phyloP scores from a whole-genome alignment of 2,113 vertebrate genomes.

The Piprites chloris region DNA sequence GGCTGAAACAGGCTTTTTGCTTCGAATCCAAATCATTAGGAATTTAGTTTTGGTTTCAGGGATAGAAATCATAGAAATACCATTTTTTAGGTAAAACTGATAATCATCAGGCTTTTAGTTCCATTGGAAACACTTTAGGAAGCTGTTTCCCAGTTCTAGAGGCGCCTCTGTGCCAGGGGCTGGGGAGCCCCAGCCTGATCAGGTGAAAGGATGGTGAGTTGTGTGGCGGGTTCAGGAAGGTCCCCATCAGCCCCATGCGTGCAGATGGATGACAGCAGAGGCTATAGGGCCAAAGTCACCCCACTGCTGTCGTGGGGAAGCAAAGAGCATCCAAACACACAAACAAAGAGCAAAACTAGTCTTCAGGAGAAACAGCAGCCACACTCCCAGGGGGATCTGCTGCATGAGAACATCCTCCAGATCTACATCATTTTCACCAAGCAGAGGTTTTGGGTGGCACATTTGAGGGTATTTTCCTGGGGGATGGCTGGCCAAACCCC shows the following conservation, averaged over 20 bases:
- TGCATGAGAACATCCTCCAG: neutral
- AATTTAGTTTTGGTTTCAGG: neutral
- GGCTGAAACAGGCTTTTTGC: neutral
- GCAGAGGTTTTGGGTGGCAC: neutral
- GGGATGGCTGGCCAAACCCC: neutral
- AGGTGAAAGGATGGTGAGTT: neutral
- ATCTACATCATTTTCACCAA: neutral
- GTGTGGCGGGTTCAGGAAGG: neutral
- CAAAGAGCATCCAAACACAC: neutral
- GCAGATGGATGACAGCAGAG: neutral
- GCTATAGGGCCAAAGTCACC: accelerated
- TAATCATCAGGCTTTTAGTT: neutral
- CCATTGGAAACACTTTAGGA: neutral
- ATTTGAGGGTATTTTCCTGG: accelerated
- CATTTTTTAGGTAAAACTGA: neutral
- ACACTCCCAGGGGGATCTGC: accelerated
- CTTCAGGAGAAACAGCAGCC: neutral
- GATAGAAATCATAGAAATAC: neutral
- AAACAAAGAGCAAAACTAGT: neutral
- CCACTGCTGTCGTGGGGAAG: accelerated
- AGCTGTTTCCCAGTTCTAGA: neutral
- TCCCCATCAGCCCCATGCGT: neutral
- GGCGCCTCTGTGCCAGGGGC: accelerated
- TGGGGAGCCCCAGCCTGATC: neutral
- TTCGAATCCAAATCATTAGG: neutral